Base-by-base conservation (phyloP, 2,113 vertebrate genomes). In the Ardeotis arabs region DNA sequence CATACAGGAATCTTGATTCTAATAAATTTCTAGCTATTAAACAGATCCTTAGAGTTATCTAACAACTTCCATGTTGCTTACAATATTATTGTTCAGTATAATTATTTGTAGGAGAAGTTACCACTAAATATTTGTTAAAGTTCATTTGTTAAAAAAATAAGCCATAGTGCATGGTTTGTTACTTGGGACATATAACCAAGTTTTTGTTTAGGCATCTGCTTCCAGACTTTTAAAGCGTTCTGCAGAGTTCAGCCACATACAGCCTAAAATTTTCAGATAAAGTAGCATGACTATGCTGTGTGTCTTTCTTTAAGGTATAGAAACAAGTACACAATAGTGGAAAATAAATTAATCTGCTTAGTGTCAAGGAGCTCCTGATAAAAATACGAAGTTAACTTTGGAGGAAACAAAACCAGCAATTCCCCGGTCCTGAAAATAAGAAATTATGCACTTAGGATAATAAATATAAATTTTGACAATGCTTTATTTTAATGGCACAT, bases 381-480 rank as follows among this genome's bases (percentile, higher is more conserved):
- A 53, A 82, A 84, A 79, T 92, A 89, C 24, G 56, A 39, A 93
- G 27, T 28, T 64, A 82, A 78, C 87, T 73, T 93, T 69, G 16
- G 11, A 70, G 31, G n/a, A 92, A 97, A 95, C 72, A 95, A 92
- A 80, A n/a, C 27, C 35, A 59, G 10, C 78, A 84, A 50, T 82
- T 79, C 62, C 20, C 56, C 68, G 12, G 77, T 96, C 97, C 83
- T 94, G 95, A 97, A 97, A 98, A 96, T 96, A 97, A 95, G 75
- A 80, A 87, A 93, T 97, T 87, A 94, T 64, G 45, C 86, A 84
- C 68, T 97, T 86, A 88, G 80, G 84, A 96, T 97, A 97, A 97
- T 97, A 98, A 98, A 97, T 97, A 98, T 94, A 98, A 96, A 97
- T 96, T 98, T 97, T 97, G 91, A 77, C 95, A 97, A 96, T 96